Percentiles rank a stretch among this genome's conserved stretches.
Conservation (phyloP, 1,140 invertebrate species). For the Atta cephalotes region DNA sequence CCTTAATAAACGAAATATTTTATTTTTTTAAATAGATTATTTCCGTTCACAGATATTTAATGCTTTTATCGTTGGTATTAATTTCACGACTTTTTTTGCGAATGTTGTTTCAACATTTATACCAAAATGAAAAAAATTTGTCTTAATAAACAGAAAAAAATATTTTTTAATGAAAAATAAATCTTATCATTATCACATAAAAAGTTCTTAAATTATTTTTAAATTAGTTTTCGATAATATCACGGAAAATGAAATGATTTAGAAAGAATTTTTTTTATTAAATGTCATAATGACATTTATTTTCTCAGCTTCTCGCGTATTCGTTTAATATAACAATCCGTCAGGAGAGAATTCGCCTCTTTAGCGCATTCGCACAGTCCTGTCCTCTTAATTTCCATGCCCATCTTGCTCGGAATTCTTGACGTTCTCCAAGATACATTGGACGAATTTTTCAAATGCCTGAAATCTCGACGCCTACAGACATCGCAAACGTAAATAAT, state of each 20-base stretch:
- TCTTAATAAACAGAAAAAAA: neutral
- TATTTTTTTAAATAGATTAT: conserved; percentile 13
- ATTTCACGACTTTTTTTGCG: neutral
- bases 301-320: neutral
- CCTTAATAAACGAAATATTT: conserved; percentile 23
- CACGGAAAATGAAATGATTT: neutral
- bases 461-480: conserved; percentile 52
- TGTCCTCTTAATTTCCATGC: conserved; percentile 48
- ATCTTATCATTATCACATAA: neutral
- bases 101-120: no score
- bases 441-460: conserved; percentile 55
- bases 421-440: conserved; percentile 19
- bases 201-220: neutral
- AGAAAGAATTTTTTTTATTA: neutral
- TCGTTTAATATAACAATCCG: conserved; percentile 36
- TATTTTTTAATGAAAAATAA: neutral
- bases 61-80: neutral
- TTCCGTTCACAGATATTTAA: neutral
- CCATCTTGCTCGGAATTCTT: conserved; percentile 20
- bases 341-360: neutral
- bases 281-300: conserved; percentile 2
- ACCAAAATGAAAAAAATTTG: no score
- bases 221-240: neutral
- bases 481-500: conserved; percentile 70
- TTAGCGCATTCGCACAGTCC: conserved; percentile 11